Evolutionary conservation across 1,140 invertebrate species (phyloP).

Genomic region (Ridgeia piscesae): DNA sequence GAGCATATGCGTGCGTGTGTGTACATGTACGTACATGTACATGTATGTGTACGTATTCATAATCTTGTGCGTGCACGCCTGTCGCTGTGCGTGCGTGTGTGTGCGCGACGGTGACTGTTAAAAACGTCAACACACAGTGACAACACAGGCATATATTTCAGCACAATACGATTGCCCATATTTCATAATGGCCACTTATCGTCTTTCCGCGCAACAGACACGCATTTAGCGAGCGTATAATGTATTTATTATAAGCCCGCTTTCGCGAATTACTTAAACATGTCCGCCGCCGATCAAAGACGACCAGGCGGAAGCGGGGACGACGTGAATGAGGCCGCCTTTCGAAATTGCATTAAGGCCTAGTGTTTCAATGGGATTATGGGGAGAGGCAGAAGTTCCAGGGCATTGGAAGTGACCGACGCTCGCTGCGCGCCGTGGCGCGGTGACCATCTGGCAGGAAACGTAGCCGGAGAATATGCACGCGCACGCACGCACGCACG

Average conservation of each 20-base stretch:
- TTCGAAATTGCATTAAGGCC: neutral
- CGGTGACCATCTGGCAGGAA: neutral
- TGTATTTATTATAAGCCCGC: slow-evolving; percentile 5
- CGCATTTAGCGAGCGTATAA: neutral
- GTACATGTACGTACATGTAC: too few relatives aligned
- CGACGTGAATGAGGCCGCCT: neutral
- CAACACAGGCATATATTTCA: neutral
- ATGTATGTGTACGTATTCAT: too few relatives aligned
- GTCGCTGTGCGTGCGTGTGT: too few relatives aligned
- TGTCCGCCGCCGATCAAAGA: neutral
- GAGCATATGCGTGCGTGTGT: too few relatives aligned
- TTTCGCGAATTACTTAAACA: neutral
- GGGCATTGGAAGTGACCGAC: neutral
- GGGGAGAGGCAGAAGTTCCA: neutral
- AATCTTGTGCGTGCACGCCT: too few relatives aligned
- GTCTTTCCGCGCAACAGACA: neutral
- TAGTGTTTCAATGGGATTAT: neutral
- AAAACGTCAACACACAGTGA: too few relatives aligned
- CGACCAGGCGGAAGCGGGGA: neutral
- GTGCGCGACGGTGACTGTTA: too few relatives aligned
- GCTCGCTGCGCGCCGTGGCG: too few relatives aligned
- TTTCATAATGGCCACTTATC: neutral
- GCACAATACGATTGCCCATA: neutral
- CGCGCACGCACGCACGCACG: neutral
- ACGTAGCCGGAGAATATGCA: neutral